These are phyloP conservation scores for Drosophila buzzatii DNA, from an alignment of 2,888 invertebrate genomes.

Conservation along the genomic window DNA sequence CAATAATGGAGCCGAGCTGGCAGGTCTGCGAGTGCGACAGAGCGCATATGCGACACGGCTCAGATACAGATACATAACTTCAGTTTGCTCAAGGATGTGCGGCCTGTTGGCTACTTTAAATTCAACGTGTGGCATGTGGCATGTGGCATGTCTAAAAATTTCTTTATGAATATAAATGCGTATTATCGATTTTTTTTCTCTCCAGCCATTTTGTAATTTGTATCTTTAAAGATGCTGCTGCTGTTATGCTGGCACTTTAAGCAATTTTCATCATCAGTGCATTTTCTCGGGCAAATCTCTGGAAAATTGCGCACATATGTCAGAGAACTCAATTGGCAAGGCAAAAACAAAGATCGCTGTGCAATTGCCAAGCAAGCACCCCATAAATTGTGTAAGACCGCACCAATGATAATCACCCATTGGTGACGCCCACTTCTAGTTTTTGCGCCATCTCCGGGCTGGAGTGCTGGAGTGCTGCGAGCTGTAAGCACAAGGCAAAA, in stretches of 20 bases:
- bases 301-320: slow-evolving; percentile 82
- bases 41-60: slow-evolving; percentile 40
- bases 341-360: slow-evolving; percentile 54
- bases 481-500: slow-evolving; percentile 37
- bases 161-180: slow-evolving; percentile 78
- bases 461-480: slow-evolving; percentile 27
- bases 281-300: slow-evolving; percentile 71
- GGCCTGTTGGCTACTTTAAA: slow-evolving; percentile 71
- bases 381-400: slow-evolving; percentile 60
- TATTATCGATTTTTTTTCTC: slow-evolving; percentile 69
- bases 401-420: slow-evolving; percentile 62
- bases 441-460: slow-evolving; percentile 9
- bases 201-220: slow-evolving; percentile 45
- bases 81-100: slow-evolving; percentile 33
- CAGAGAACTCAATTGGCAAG: slow-evolving; percentile 44
- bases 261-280: slow-evolving; percentile 48
- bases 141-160: slow-evolving; percentile 55
- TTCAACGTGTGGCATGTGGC: slow-evolving; percentile 64
- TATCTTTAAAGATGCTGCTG: slow-evolving; percentile 30
- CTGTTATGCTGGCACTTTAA: slow-evolving; percentile 46
- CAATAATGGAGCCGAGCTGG: slow-evolving; percentile 16
- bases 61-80: slow-evolving; percentile 32
- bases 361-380: slow-evolving; percentile 60
- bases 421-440: slow-evolving; percentile 53
- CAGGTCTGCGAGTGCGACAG: slow-evolving; percentile 20